Evolutionary conservation across 1,140 invertebrate genomes (phyloP), one percentile per base, ranked within the genome.

Genomic region (Panulirus ornatus): DNA sequence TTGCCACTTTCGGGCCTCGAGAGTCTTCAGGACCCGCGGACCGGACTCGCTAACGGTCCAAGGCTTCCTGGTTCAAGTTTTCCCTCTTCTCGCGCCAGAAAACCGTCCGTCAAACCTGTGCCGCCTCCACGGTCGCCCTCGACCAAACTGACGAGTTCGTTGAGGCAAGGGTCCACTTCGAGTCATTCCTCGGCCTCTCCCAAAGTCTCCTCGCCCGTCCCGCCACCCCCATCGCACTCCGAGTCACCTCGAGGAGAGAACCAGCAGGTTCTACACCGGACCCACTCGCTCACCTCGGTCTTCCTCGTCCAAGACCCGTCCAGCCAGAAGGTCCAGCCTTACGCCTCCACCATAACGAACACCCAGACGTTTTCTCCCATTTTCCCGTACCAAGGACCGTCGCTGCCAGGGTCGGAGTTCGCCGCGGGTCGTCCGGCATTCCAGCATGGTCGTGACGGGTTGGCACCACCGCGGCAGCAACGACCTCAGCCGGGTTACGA

Each of bases 261-360:
- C 30, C 27, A 27, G 14, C 63, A 36, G n/a, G 42, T 42, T 19
- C 27, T 73, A 66, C 66, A 73, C 66, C 82, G 66, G 14, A 6
- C 66, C 8, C n/a, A 30, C n/a, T 84, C 82, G 22, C 40, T 73
- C 40, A 84, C 82, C n/a, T 84, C 82, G 0, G 82, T 42, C n/a
- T 34, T 47, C 16, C 22, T 73, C 63, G 22, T 27, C 30, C 63
- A 84, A n/a, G 42, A 84, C 9, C 63, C 82, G 9, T 34, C 40
- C 22, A 40, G 8, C n/a, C 82, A 42, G 54, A 42, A n/a, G 36
- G 6, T 71, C 1, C n/a, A 42, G 40, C 40, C 70, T 0, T 84
- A 44, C n/a, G 66, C 63, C 36, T 2, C 82, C 63, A 51, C 70
- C 16, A 14, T 84, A 1, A 30, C 63, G 0, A 84, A 30, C 22